These are phyloP conservation scores for Corynorhinus townsendii DNA, from an alignment of 2,113 vertebrate genomes.

Conservation along the genomic window DNA sequence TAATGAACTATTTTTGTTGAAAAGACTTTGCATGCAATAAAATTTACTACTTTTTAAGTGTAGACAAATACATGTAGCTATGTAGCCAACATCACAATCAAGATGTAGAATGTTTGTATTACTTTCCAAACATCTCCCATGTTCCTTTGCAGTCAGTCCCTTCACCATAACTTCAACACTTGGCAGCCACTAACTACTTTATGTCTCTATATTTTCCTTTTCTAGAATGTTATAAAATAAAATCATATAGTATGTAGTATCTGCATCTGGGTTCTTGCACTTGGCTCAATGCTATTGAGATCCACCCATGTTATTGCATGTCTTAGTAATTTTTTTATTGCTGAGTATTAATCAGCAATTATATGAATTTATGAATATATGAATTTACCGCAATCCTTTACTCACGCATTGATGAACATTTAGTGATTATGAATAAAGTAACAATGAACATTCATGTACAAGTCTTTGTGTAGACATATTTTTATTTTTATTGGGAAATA, in stretches of 20 bases:
- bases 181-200: background rate
- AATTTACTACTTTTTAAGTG: background rate
- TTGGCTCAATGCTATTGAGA: background rate
- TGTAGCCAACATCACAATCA: background rate
- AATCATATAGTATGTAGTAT: background rate
- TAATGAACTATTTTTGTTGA: background rate
- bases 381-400: background rate
- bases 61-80: background rate
- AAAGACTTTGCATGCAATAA: background rate
- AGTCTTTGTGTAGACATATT: background rate
- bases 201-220: background rate
- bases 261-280: background rate
- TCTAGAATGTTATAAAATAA: background rate
- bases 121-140: background rate
- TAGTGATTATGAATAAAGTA: background rate
- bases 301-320: background rate
- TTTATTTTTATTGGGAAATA: constrained; percentile 8
- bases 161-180: background rate
- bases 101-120: background rate
- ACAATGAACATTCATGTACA: background rate
- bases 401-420: background rate
- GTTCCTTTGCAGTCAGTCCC: background rate
- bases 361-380: background rate
- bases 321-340: background rate
- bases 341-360: background rate